phyloP scores from a whole-genome alignment of 1,140 invertebrate genomes.

The Tachypleus tridentatus region DNA sequence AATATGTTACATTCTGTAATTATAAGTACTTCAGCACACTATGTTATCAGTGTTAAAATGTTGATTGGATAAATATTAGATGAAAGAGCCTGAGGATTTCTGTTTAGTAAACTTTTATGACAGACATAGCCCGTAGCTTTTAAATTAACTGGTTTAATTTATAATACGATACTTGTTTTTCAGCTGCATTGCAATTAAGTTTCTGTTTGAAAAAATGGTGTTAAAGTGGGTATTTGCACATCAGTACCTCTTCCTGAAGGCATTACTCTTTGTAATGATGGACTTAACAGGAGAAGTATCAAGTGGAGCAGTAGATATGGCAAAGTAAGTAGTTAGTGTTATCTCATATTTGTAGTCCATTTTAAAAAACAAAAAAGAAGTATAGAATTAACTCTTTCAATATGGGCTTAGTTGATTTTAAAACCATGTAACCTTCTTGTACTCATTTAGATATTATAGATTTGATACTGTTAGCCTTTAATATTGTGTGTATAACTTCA shows the following conservation, averaged over 20 bases:
- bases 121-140: too few species aligned
- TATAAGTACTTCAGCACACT: too few species aligned
- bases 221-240: conserved; percentile 85
- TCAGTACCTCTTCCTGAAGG: conserved; percentile 83
- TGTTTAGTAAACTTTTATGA: too few species aligned
- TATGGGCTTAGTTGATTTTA: too few species aligned
- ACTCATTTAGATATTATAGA: too few species aligned
- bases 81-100: too few species aligned
- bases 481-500: too few species aligned
- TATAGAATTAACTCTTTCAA: not conserved
- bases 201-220: conserved; percentile 84
- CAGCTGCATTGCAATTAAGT: conserved; percentile 79
- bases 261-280: conserved; percentile 94
- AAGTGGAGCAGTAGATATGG: conserved; percentile 88
- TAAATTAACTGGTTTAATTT: not conserved
- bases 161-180: not conserved
- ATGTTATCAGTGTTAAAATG: too few species aligned
- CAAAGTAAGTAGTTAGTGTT: conserved; percentile 41
- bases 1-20: too few species aligned
- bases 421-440: too few species aligned
- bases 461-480: too few species aligned
- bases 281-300: conserved; percentile 91
- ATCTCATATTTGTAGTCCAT: not conserved
- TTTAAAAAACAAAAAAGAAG: not conserved
- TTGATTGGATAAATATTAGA: too few species aligned